Base-by-base conservation (phyloP, 2,113 vertebrate species). In the Cyphomyrus plagiostoma region DNA sequence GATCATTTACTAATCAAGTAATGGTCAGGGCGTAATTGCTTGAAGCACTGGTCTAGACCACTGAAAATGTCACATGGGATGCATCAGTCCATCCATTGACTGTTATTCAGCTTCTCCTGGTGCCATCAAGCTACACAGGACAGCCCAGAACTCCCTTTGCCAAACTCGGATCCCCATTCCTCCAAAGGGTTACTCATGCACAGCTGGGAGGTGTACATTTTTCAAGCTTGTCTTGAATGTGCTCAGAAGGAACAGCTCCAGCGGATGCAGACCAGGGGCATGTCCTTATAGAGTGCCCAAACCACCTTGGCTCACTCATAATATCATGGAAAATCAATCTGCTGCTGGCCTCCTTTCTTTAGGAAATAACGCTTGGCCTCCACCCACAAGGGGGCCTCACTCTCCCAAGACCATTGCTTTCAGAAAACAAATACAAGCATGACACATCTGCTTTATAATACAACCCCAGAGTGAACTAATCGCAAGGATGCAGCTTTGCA, bases 321-420 rank as follows among this genome's bases (percentile, higher is more conserved):
- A 30, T 13, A 70, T 70, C 62, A 70, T 70, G 62, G 62, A 70
- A 70, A 30, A 70, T 70, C 46, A 86, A 13, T n/a, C 39, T 23
- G 42, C 30, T 4, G 10, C 35, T 30, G 49, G 15, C 48, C 50
- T 53, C 2, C 30, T 4, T 30, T 48, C 23, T 53, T 30, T 19
- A 87, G 85, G 50, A 56, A 35, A 52, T 87, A 49, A 19, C 46
- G 3, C 11, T 30, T 53, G 85, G 48, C 85, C 85, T 87, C 85
- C 85, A 70, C 23, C 62, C 58, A 74, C 42, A 88, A 87, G 85
- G 85, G 50, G 85, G 85, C 50, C n/a, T 23, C 84, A 9, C 84
- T 15, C 84, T 86, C 21, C 48, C 26, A 49, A 86, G 46, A 52
- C 50, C 48, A 0, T 30, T 42, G 19, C 19, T 53, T 45, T 56